Base-by-base conservation (phyloP, 2,797 vertebrate genomes). In the Myotis findleyi region DNA sequence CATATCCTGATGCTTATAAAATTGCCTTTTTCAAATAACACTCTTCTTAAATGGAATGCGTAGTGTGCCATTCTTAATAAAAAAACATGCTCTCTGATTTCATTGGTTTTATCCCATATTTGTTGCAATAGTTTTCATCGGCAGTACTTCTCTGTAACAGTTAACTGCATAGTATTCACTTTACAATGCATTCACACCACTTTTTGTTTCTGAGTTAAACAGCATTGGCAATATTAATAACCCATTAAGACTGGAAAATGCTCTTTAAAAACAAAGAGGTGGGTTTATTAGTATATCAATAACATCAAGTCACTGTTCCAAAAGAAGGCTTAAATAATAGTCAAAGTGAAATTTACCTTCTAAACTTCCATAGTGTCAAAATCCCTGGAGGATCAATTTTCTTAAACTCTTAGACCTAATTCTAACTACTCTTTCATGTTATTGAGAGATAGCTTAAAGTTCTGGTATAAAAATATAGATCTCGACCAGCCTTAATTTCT, bases 11-110 rank as follows among this genome's bases (percentile, higher is more conserved):
- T 82, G 75, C 95, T 97, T 97, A 84, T 87, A 96, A 96, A 97
- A 97, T 96, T 98, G 49, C 77, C 94, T 95, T 97, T 95, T 97
- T 96, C 87, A 95, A 96, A 97, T 98, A 97, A 93, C 94, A 96
- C 85, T 95, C 83, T 90, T 84, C 83, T 92, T 84, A 89, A 97
- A 97, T 96, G 55, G 90, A 94, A 97, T 98, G 96, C 95, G 97
- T 91, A 93, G 86, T 87, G 62, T 95, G 98, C 97, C 96, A 55
- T 96, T 97, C 91, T 79, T 97, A 97, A 97, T 89, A 21, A 33
- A 77, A 95, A 97, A 95, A 94, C 73, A 84, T 94, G 85, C 92
- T 97, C 95, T 95, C 92, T 96, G 86, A 64, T 97, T 98, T 98
- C 96, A 97, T 94, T 95, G 89, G 87, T 87, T 96, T 69, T 93